Evolutionary conservation across 2,888 invertebrate genomes (phyloP), one percentile per base, ranked within the genome.

Genomic region (Lasioglossum morio): DNA sequence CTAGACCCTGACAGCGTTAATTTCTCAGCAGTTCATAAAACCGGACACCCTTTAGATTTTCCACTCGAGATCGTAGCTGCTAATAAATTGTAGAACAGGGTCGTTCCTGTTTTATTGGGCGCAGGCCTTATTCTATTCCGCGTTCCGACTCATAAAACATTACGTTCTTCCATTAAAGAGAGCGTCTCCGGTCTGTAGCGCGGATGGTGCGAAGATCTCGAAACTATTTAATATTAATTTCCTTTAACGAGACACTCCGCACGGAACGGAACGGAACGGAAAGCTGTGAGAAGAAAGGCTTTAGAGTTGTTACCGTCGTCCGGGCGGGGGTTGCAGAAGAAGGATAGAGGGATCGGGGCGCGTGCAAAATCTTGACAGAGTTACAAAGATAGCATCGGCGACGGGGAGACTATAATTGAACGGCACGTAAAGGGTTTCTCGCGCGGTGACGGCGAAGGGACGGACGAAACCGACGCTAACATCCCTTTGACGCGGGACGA

Each of bases 351-450:
- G 30, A 48, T 27, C 69, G 37, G 19, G 19, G 27, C 60, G 63
- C 84, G 79, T 60, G 77, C 34, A 70, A 80, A 84, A 76, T 70
- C 84, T 48, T 57, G 37, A 79, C 73, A 72, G 78, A 60, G 85
- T 79, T 77, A 81, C 85, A 85, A 85, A 85, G 85, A 81, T 85
- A 81, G 72, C 78, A 80, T 78, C 87, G 73, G 79, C 48, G 75
- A 48, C 34, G 75, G 46, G 34, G 72, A 77, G 82, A 78, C 80
- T 86, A 78, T 83, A 86, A 87, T 87, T 82, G 82, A 82, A 86
- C 77, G 80, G n/a, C 46, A 48, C 74, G 76, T 60, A 84, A 82
- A 82, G 79, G 79, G 76, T 84, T 83, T 60, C 73, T 30, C 83
- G 60, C 72, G 46, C 48, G 69, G 40, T 19, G 63, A 4, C 16